Conservation (phyloP, 2,888 invertebrate genomes). For the Polietes domitor region DNA sequence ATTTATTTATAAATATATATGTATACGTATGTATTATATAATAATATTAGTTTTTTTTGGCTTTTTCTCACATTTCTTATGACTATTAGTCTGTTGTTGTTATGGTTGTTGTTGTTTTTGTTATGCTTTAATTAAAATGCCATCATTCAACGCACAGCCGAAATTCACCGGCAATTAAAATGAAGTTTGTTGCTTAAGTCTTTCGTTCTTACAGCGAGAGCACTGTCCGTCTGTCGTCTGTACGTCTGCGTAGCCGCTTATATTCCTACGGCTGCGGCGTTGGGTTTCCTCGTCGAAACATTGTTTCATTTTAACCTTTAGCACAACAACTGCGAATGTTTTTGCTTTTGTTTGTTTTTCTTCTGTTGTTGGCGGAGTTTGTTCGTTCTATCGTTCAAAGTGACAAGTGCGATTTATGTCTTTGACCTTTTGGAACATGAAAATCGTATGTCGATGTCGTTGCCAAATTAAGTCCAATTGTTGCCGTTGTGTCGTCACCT, state of each 20-base stretch:
- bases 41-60: neutral
- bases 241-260: neutral
- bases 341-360: neutral
- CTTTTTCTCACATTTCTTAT: conserved; percentile 30
- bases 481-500: neutral
- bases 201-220: conserved; percentile 2
- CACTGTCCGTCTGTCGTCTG: neutral
- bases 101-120: neutral
- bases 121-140: conserved; percentile 38
- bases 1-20: neutral
- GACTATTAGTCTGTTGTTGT: neutral
- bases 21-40: neutral
- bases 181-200: conserved; percentile 20
- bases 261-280: neutral
- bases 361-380: neutral
- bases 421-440: conserved; percentile 61
- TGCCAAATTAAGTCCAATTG: neutral
- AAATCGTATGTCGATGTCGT: conserved; percentile 29
- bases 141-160: neutral
- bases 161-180: conserved; percentile 14
- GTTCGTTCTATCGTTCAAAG: conserved; percentile 1
- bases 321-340: neutral
- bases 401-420: conserved; percentile 62
- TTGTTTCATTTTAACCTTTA: neutral
- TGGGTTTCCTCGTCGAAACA: conserved; percentile 2